A percentile compares a stretch with the other conserved stretches of the same genome.
Evolutionary conservation across 1,140 invertebrate species (phyloP).

Genomic region (Chironomus striatipennis): DNA sequence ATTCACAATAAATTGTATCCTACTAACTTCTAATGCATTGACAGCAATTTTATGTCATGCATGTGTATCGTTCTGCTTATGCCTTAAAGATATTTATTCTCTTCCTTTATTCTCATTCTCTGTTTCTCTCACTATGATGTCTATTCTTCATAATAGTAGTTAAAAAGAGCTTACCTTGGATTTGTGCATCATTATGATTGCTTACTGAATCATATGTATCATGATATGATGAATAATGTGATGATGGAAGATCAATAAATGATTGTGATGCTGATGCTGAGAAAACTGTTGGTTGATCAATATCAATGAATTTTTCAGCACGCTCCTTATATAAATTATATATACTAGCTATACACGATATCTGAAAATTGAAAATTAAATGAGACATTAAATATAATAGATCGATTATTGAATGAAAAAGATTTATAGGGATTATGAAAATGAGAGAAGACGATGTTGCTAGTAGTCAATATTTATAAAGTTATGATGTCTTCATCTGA

Average conservation of each 20-base stretch:
- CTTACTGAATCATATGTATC: constrained; percentile 15
- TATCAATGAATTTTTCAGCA: background rate
- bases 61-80: too few species aligned
- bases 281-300: constrained; percentile 4
- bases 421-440: too few species aligned
- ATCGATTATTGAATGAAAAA: too few species aligned
- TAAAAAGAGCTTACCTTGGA: constrained; percentile 6
- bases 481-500: too few species aligned
- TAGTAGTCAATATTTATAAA: too few species aligned
- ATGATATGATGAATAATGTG: constrained; percentile 20
- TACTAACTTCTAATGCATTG: too few species aligned
- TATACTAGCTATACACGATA: constrained; percentile 4
- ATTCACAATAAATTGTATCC: too few species aligned
- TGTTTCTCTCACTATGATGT: background rate
- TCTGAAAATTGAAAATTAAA: background rate
- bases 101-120: background rate
- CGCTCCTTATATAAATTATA: constrained; percentile 20
- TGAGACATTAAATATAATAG: too few species aligned
- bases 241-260: constrained; percentile 18
- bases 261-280: constrained; percentile 22
- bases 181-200: constrained; percentile 24
- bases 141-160: background rate
- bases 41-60: too few species aligned
- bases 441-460: too few species aligned
- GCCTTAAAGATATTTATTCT: too few species aligned